Evolutionary conservation across 2,113 vertebrate species (phyloP).

Genomic region (Phalacrocorax pelagicus): DNA sequence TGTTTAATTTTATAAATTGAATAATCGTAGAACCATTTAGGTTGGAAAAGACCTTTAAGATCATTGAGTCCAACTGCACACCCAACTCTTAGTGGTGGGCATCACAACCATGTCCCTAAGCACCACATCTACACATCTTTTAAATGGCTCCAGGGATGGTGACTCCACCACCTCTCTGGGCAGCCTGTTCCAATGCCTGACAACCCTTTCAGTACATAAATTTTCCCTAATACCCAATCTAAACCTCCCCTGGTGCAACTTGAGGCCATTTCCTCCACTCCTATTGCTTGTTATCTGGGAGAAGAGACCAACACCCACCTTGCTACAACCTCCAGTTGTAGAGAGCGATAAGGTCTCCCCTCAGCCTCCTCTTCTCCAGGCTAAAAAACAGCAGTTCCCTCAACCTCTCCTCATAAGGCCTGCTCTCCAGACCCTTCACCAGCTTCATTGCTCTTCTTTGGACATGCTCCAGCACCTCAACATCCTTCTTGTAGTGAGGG

Average conservation of each 20-base stretch:
- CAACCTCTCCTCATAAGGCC: neutral
- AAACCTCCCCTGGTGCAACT: neutral
- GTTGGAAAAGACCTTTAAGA: neutral
- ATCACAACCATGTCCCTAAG: neutral
- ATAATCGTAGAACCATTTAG: neutral
- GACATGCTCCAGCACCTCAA: neutral
- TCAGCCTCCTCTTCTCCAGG: neutral
- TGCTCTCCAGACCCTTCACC: neutral
- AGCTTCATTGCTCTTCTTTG: neutral
- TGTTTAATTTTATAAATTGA: neutral
- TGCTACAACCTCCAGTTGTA: neutral
- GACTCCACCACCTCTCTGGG: neutral
- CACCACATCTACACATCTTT: neutral
- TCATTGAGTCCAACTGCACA: neutral
- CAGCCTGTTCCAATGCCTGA: neutral
- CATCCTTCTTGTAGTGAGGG: neutral
- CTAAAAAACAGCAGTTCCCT: neutral
- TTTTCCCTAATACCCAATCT: neutral
- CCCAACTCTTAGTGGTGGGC: too few species aligned
- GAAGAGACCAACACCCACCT: neutral
- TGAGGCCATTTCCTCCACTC: neutral
- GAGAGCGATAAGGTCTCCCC: neutral
- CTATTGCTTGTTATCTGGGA: neutral
- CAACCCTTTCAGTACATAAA: neutral
- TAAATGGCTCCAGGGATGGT: neutral